Conservation (phyloP, 1,140 invertebrate species). For the Brachionus calyciflorus region DNA sequence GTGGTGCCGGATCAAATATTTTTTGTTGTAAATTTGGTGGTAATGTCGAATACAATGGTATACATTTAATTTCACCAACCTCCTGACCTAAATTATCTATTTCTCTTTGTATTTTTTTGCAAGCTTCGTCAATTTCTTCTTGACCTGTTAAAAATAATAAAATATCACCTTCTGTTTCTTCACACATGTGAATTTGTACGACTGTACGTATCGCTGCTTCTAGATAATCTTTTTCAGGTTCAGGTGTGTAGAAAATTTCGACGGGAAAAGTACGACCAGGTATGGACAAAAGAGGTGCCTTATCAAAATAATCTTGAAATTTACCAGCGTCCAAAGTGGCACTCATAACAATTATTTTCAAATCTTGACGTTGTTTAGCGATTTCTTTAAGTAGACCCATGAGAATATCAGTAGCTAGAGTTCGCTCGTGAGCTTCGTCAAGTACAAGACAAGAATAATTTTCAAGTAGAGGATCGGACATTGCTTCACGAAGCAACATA, state of each 20-base stretch:
- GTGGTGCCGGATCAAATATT: conserved; percentile 92
- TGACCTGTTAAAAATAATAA: conserved; percentile 90
- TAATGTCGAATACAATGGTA: conserved; percentile 94
- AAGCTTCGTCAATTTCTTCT: conserved; percentile 99
- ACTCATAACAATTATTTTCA: conserved; percentile 98
- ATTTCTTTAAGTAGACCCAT: conserved; percentile 98
- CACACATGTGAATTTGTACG: conserved; percentile 98
- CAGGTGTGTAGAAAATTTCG: conserved; percentile 98
- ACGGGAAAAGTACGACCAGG: conserved; percentile 93
- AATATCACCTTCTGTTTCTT: conserved; percentile 84
- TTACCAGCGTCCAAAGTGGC: conserved; percentile 99
- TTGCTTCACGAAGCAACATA: conserved; percentile 97
- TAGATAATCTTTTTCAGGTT: conserved; percentile 94
- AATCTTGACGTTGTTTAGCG: conserved; percentile 82
- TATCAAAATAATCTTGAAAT: conserved; percentile 97
- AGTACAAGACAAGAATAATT: conserved; percentile 88
- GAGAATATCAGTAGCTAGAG: conserved; percentile 93
- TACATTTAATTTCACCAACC: conserved; percentile 94
- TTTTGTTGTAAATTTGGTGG: conserved; percentile 94
- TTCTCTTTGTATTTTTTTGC: conserved; percentile 93
- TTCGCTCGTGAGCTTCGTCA: conserved; percentile 98
- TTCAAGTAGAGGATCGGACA: conserved; percentile 97
- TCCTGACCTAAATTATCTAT: conserved; percentile 93
- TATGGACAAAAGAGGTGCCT: conserved; percentile 96
- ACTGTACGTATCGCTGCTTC: conserved; percentile 98